Base-by-base conservation (phyloP, 2,797 vertebrate genomes). In the Neosilurus mollespiculum region DNA sequence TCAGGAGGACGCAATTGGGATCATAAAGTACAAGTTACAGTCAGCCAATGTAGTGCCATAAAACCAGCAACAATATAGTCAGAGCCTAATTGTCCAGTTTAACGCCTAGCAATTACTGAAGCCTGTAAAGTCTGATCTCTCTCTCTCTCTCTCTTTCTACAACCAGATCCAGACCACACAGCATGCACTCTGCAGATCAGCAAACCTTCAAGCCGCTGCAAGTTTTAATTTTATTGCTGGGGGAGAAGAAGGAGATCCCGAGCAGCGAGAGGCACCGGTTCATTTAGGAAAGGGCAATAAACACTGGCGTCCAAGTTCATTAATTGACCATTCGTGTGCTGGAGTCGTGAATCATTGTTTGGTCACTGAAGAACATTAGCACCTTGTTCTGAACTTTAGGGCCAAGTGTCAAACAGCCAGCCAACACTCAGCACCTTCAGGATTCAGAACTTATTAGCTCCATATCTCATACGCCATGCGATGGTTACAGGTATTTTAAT, bases 31-130 rank as follows among this genome's bases (percentile, higher is more conserved):
- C 11, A 43, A 81, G 75, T 81, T 75, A 84, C 81, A 84, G 73
- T 30, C 83, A 84, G 86, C 83, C 84, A 80, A 53, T 65, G 81
- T 58, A 86, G 71, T 58, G 78, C 90, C 86, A 90, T 93, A 94
- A 94, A 82, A 94, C 89, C 56, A 49, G 89, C 58, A 88, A 92
- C 92, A 90, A 89, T 91, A 90, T 90, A 92, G 91, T 77, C 93
- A 91, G 92, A 85, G 91, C 92, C 93, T 94, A 94, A 95, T 94
- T 95, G 94, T 93, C 94, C 91, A 94, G 90, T 94, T 95, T 94
- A 94, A 93, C 90, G 92, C 93, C 92, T 93, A 91, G 84, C 90
- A 90, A 93, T 93, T 94, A 93, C 91, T 91, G 90, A 89, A 85
- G 81, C 94, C 93, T 90, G 82, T 95, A 94, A 95, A 95, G 89